Base-by-base conservation (phyloP, 2,797 vertebrate species). In the Tolypeutes matacus region DNA sequence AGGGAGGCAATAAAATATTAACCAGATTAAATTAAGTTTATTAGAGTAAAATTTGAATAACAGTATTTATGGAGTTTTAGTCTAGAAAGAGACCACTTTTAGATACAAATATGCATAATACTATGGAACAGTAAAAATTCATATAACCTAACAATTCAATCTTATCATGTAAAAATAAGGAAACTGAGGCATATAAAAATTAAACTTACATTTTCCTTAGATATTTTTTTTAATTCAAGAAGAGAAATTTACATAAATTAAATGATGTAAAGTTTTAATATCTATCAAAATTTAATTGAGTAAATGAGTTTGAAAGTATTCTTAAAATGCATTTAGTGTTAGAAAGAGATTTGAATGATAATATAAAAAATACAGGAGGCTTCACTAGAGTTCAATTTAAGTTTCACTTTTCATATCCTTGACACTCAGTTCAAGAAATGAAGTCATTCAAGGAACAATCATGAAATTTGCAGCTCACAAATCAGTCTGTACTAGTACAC, bases 381-480 rank as follows among this genome's bases (percentile, higher is more conserved):
- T 91, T 65, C 11, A 65, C 0, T 10, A 76, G 5, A 69, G 20
- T 49, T 49, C 34, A 76, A 31, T 81, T 91, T 90, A 87, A 56
- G 3, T 36, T 78, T 85, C 36, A 2, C 25, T 77, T n/a, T 42
- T 70, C 12, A 20, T 27, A 29, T 20, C 3, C 5, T 21, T 96
- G 89, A 89, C 36, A 96, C 94, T 96, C 93, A 91, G 42, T 91
- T 84, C 83, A 93, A 89, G 80, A 96, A 95, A 95, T 14, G 83
- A 96, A 96, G 67, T 87, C 65, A 93, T 93, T 92, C 81, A 88
- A 91, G 51, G 31, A 91, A 31, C 82, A 95, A 91, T 97, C 88
- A 84, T 81, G 56, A 91, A 96, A 96, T 96, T 87, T 89, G 67
- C 95, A 96, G 76, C 83, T 96, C 64, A 78, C 77, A 70, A 96